A percentile compares a stretch with the other conserved stretches of the same genome.
Evolutionary conservation across 2,113 vertebrate genomes (phyloP).

Genomic region (Anoura caudifer): DNA sequence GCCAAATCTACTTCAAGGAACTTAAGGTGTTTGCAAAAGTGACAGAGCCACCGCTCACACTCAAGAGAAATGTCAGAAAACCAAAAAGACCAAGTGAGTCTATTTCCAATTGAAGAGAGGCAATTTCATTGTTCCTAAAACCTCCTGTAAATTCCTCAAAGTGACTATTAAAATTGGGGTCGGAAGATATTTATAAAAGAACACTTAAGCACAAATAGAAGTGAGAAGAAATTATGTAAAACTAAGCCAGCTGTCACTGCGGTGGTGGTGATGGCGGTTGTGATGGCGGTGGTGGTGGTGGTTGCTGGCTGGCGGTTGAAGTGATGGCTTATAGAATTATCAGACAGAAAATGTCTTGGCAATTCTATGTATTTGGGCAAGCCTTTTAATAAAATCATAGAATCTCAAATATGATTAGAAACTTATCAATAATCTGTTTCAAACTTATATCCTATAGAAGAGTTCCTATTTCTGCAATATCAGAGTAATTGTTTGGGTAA

Average conservation of each 20-base stretch:
- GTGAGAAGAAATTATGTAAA: not conserved
- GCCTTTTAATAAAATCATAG: not conserved
- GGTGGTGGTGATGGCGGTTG: no score
- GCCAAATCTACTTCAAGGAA: not conserved
- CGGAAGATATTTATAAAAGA: not conserved
- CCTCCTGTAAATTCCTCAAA: not conserved
- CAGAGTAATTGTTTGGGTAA: not conserved
- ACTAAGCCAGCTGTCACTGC: not conserved
- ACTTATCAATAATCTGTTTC: not conserved
- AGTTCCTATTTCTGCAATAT: not conserved
- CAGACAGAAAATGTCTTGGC: not conserved
- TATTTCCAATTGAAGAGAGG: not conserved
- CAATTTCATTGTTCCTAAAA: not conserved
- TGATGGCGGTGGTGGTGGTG: no score
- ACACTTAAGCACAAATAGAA: not conserved
- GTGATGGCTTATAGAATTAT: not conserved
- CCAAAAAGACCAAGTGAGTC: not conserved
- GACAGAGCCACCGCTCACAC: not conserved
- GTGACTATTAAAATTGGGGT: not conserved
- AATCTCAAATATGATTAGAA: not conserved
- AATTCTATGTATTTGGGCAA: not conserved
- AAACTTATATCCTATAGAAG: not conserved
- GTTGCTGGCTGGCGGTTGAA: not conserved
- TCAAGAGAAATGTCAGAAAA: not conserved
- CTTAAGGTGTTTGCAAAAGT: not conserved